These are phyloP conservation scores for Oceanodroma leucorhoa DNA, from an alignment of 2,797 vertebrate species.

Conservation along the genomic window DNA sequence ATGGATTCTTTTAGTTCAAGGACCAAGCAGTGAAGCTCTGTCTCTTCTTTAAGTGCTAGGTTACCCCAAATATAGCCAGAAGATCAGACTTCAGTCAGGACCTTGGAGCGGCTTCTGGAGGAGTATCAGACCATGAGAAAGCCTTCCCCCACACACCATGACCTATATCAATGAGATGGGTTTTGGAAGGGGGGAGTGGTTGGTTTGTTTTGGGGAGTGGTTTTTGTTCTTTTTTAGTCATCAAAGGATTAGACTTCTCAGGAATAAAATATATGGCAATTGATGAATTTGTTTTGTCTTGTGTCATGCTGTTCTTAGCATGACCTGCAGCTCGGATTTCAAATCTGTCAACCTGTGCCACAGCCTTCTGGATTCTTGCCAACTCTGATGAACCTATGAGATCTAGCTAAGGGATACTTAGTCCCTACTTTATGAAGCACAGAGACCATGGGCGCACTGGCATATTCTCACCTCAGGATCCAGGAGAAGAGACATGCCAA, in stretches of 20 bases:
- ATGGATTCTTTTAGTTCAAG: background rate
- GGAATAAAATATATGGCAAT: background rate
- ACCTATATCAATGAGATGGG: background rate
- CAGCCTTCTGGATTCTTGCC: background rate
- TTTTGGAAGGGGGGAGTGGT: background rate
- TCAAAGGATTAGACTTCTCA: background rate
- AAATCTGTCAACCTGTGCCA: background rate
- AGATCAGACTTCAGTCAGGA: background rate
- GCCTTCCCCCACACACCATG: background rate
- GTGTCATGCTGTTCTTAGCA: background rate
- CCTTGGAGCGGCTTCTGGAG: rapidly evolving
- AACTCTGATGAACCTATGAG: background rate
- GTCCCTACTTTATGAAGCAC: background rate
- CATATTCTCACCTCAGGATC: background rate
- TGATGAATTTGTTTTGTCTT: background rate
- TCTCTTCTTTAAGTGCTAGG: background rate
- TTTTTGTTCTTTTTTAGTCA: background rate
- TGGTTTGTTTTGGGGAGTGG: background rate
- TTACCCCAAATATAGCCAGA: background rate
- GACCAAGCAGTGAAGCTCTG: background rate
- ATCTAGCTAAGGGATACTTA: background rate
- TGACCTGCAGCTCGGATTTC: background rate
- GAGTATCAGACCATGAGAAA: background rate
- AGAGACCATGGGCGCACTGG: background rate
- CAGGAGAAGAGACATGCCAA: background rate